Conservation (phyloP, 2,888 invertebrate genomes). For the Agriopis aurantiaria region DNA sequence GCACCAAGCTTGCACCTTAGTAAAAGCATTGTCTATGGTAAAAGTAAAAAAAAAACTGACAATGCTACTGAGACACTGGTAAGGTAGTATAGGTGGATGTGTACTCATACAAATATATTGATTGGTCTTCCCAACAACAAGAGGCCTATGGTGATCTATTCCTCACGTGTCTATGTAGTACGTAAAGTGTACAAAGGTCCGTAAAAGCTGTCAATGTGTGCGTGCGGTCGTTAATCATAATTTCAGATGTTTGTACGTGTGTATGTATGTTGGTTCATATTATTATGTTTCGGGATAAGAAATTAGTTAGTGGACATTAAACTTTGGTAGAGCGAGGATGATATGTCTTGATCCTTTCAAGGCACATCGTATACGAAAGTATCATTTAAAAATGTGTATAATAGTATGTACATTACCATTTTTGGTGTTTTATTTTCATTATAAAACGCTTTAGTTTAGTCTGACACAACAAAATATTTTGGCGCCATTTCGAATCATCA, state of each 20-base stretch:
- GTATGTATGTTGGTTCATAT: slow-evolving; percentile 76
- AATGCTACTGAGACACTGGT: not conserved
- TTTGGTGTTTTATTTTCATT: too few relatives aligned
- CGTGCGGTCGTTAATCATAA: slow-evolving; percentile 86
- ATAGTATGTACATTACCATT: too few relatives aligned
- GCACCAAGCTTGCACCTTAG: too few relatives aligned
- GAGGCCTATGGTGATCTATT: slow-evolving; percentile 77
- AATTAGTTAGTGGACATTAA: slow-evolving; percentile 87
- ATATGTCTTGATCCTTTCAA: slow-evolving; percentile 55
- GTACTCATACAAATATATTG: slow-evolving; percentile 54
- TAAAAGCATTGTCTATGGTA: too few relatives aligned
- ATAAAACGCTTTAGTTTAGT: too few relatives aligned
- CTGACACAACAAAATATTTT: too few relatives aligned
- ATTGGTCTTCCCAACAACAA: slow-evolving; percentile 63
- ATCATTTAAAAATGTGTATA: too few relatives aligned
- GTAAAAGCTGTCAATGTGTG: slow-evolving; percentile 66
- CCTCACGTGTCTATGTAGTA: slow-evolving; percentile 55
- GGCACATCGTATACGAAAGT: not conserved
- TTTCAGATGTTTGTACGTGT: slow-evolving; percentile 86
- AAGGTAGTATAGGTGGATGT: not conserved
- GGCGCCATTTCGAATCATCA: too few relatives aligned
- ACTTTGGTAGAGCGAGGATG: slow-evolving; percentile 63
- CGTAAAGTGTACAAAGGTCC: slow-evolving; percentile 56
- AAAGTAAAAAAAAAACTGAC: too few relatives aligned
- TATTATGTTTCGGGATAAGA: slow-evolving; percentile 87